Evolutionary conservation across 2,888 invertebrate genomes (phyloP).

Genomic region (Caenorhabditis zanzibari): DNA sequence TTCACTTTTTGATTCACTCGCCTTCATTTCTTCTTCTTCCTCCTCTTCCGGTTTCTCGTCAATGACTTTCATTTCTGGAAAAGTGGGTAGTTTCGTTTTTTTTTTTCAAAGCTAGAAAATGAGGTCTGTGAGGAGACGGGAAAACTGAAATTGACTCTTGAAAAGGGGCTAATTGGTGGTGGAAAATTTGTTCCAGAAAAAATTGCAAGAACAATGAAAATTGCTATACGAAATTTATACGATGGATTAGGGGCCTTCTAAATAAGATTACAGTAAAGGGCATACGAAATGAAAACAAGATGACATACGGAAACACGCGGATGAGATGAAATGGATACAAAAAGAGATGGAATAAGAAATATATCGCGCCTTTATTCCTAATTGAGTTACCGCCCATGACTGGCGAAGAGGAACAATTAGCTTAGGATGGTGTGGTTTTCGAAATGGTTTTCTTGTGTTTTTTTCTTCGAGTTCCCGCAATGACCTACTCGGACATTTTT

Average conservation of each 20-base stretch:
- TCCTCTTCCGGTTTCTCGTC: slow-evolving; percentile 57
- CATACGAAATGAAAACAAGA: slow-evolving; percentile 27
- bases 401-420: slow-evolving; percentile 54
- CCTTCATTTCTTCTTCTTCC: slow-evolving; percentile 1
- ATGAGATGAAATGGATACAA: slow-evolving; percentile 18
- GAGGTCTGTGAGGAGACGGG: slow-evolving; percentile 3
- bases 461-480: slow-evolving; percentile 14
- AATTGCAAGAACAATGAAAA: not conserved
- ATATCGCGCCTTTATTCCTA: slow-evolving; percentile 58
- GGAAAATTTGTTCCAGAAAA: no score
- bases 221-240: not conserved
- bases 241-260: no score
- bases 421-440: slow-evolving; percentile 41
- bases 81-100: not conserved
- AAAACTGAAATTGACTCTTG: slow-evolving; percentile 16
- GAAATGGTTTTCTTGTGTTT: slow-evolving; percentile 49
- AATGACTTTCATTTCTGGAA: slow-evolving; percentile 38
- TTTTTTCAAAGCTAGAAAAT: not conserved
- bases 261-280: slow-evolving; percentile 9
- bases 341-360: slow-evolving; percentile 43
- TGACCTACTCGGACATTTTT: slow-evolving; percentile 52
- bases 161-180: not conserved
- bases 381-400: slow-evolving; percentile 62
- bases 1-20: slow-evolving; percentile 16
- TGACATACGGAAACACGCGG: slow-evolving; percentile 28